Conservation (phyloP, 2,888 invertebrate species). For the Fragum whitleyi region DNA sequence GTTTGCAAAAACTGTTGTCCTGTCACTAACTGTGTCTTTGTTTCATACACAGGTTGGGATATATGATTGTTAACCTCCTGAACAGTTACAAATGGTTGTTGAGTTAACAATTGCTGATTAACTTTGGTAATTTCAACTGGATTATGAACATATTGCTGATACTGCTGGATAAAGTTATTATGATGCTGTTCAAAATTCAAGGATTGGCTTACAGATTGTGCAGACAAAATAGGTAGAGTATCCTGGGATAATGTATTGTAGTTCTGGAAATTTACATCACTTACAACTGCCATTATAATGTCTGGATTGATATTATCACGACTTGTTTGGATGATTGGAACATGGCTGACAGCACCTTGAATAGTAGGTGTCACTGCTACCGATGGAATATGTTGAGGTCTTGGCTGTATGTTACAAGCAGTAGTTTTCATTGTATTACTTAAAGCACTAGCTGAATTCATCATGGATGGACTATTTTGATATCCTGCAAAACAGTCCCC, state of each 20-base stretch:
- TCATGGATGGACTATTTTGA: background rate
- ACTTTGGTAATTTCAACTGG: background rate
- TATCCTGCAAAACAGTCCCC: background rate
- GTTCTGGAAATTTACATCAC: background rate
- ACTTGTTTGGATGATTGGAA: background rate
- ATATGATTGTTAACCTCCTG: background rate
- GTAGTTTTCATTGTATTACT: no score
- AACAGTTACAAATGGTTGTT: background rate
- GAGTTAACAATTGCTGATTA: background rate
- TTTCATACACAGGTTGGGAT: background rate
- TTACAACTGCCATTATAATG: slow-evolving; percentile 4
- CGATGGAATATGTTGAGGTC: no score
- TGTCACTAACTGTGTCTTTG: background rate
- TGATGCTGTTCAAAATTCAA: background rate
- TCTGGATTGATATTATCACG: background rate
- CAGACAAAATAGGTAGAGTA: background rate
- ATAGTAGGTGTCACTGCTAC: no score
- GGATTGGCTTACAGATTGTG: background rate
- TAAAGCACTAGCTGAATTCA: no score
- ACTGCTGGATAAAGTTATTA: background rate
- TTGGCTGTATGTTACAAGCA: no score
- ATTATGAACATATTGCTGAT: slow-evolving; percentile 7
- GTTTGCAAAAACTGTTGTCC: background rate
- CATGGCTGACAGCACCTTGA: background rate
- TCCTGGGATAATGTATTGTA: background rate